Base-by-base conservation (phyloP, 1,140 invertebrate genomes). In the Euschistus heros region DNA sequence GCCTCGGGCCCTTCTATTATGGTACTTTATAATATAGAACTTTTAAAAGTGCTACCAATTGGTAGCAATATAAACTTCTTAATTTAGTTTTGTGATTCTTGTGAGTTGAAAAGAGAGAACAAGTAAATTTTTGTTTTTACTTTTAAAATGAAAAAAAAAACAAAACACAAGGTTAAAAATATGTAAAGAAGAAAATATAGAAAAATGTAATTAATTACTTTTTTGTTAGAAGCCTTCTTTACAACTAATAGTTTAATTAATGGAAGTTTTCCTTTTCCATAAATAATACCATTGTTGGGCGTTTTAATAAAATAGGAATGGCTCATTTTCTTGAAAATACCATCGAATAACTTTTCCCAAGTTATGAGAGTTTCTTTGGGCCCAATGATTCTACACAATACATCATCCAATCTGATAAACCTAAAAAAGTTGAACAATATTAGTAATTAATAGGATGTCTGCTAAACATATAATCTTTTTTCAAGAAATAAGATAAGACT, bases 161-260 rank as follows among this genome's bases (percentile, higher is more conserved):
- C n/a, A n/a, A n/a, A n/a, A n/a, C n/a, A n/a, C n/a, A n/a, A n/a
- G n/a, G n/a, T n/a, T n/a, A n/a, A n/a, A 3, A 5, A 13, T 54
- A 54, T 54, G 1, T 22, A 4, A 54, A 22, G 24, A 54, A 26
- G 1, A 54, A 54, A 37, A 10, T 13, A 37, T 1, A 10, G 33
- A 37, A 37, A 37, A 37, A 37, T 6, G 13, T 37, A n/a, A 26
- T 62, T 63, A 60, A 37, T 65, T 69, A 92, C 90, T 80, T 94
- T 94, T 75, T 96, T 96, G 72, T 91, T 91, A n/a, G 87, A 86
- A 26, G 84, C 82, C 63, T 92, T 77, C n/a, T 84, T 86, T 17
- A 82, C 84, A 4, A 93, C 83, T 14, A 82, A 82, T 75, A 95
- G 86, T 69, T 85, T 84, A 66, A 94, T 87, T 17, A 86, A 84